These are phyloP conservation scores for Polyodon spathula DNA, from an alignment of 2,113 vertebrate genomes.

Conservation along the genomic window DNA sequence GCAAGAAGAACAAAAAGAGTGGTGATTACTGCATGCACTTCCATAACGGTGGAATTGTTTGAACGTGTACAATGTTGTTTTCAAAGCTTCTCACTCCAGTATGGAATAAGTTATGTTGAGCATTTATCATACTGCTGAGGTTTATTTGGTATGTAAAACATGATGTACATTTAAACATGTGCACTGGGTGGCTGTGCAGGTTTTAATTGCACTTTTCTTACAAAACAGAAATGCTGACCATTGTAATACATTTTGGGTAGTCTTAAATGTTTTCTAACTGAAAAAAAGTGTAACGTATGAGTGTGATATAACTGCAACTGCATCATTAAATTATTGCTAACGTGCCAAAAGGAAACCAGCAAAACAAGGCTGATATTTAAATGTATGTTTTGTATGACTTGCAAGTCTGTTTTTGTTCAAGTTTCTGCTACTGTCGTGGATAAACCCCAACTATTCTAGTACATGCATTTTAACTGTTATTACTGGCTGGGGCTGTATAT, in stretches of 20 bases:
- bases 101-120: too few relatives aligned
- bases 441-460: too few relatives aligned
- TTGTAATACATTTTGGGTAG: too few relatives aligned
- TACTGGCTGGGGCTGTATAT: too few relatives aligned
- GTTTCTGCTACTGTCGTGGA: too few relatives aligned
- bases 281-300: not conserved
- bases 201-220: not conserved
- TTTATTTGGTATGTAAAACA: not conserved
- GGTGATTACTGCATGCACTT: not conserved
- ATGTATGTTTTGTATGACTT: not conserved
- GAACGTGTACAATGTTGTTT: not conserved
- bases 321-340: not conserved
- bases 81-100: too few relatives aligned
- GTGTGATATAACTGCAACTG: not conserved
- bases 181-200: not conserved
- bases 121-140: not conserved
- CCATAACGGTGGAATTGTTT: not conserved
- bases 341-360: not conserved
- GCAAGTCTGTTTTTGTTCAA: not conserved
- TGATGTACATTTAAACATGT: not conserved
- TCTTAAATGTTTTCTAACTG: not conserved
- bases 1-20: not conserved
- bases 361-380: not conserved
- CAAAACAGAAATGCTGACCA: not conserved
- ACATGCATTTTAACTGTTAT: too few relatives aligned